Base-by-base conservation (phyloP, 2,797 vertebrate genomes). In the Sternotherus odoratus region DNA sequence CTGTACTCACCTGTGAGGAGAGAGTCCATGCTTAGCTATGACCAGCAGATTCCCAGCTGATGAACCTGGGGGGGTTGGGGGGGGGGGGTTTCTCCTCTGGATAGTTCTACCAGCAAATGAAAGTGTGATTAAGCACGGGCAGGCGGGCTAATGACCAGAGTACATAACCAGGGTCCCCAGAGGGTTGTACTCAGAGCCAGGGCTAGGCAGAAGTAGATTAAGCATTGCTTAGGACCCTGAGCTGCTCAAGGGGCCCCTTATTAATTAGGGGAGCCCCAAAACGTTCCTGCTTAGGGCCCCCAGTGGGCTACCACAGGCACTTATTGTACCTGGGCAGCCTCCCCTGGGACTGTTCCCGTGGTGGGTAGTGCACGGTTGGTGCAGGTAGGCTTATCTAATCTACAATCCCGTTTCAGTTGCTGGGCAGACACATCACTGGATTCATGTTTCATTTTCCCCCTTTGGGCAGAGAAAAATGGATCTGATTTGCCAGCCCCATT, bases 401-500 rank as follows among this genome's bases (percentile, higher is more conserved):
- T n/a, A 5, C 60, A 63, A 9, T 19, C 60, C 16, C 33, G n/a
- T 9, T 17, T 66, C 17, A 33, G 17, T 30, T 7, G 57, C 57
- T 33, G 30, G 5, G 60, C 33, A 66, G 33, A n/a, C 60, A 36
- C 4, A 36, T 66, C 60, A 90, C 51, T 86, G 79, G 91, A 88
- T 95, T 94, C 85, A 91, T 84, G 96, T 91, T 85, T 87, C 83
- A 90, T 91, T 95, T 91, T 75, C 56, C 66, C 66, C 21, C 50
- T 87, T 94, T 91, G 94, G 92, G 89, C 88, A 88, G 92, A 69
- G 85, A 79, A 83, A 89, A 85, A 81, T 63, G 54, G 92, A 82
- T 89, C 87, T 87, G 94, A 91, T 95, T 92, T 95, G 95, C 95
- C 92, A 92, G 36, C 78, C 86, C 56, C 63, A 91, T 95, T 87